Conservation (phyloP, 2,888 invertebrate species). For the Philonicus albiceps region DNA sequence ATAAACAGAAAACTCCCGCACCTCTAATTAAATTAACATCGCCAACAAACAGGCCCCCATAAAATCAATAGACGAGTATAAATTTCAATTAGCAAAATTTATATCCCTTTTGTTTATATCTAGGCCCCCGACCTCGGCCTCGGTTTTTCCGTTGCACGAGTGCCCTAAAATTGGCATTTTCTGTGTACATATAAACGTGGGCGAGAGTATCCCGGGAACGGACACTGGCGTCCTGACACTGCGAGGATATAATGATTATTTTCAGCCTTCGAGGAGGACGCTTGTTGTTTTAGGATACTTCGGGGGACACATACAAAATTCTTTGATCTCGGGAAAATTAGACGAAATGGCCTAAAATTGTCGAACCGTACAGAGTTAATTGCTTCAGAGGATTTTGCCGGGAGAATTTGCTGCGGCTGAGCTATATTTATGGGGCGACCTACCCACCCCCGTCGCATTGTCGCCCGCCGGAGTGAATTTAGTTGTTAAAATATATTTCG, state of each 20-base stretch:
- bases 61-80: conserved; percentile 49
- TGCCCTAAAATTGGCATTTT: conserved; percentile 30
- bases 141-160: not conserved
- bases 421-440: conserved; percentile 9
- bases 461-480: not conserved
- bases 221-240: not conserved
- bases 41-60: conserved; percentile 45
- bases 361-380: conserved; percentile 39
- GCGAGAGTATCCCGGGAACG: not conserved
- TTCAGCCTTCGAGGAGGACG: conserved; percentile 4
- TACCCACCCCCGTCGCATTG: not conserved
- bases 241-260: conserved; percentile 29
- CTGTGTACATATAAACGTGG: not conserved
- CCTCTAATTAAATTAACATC: conserved; percentile 50
- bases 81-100: conserved; percentile 50
- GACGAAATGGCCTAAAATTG: conserved; percentile 38
- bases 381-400: conserved; percentile 17
- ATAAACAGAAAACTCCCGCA: conserved; percentile 50
- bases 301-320: conserved; percentile 22
- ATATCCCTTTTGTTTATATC: conserved; percentile 47
- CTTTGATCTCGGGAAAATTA: conserved; percentile 35
- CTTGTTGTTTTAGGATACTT: conserved; percentile 25
- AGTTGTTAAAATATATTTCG: conserved; percentile 15
- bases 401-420: not conserved
- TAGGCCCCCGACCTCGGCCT: not conserved